These are phyloP conservation scores for Marronus borbonicus DNA, from an alignment of 2,888 invertebrate genomes.

Conservation along the genomic window DNA sequence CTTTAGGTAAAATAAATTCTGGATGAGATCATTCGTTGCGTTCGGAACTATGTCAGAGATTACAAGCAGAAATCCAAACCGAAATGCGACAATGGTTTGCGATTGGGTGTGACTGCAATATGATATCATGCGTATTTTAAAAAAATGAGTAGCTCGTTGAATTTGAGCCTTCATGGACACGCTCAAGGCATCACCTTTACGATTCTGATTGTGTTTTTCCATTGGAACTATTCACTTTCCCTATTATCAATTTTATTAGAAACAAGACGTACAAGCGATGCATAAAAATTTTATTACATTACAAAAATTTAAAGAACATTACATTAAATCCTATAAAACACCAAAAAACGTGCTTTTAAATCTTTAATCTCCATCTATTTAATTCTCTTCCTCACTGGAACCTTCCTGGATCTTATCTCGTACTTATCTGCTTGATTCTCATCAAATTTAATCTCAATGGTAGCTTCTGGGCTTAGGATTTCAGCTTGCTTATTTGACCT, in stretches of 20 bases:
- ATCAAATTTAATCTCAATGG: slow-evolving; percentile 38
- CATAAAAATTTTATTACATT: slow-evolving; percentile 30
- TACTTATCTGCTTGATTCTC: slow-evolving; percentile 30
- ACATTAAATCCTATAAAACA: slow-evolving; percentile 31
- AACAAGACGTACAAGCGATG: neutral
- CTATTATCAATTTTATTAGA: too few species aligned
- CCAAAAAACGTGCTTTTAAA: slow-evolving; percentile 6
- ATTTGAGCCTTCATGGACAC: neutral
- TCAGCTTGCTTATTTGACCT: slow-evolving; percentile 50
- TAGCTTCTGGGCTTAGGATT: slow-evolving; percentile 26
- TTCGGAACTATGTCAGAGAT: slow-evolving; percentile 3
- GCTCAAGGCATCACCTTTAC: neutral
- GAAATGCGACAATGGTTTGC: too few species aligned
- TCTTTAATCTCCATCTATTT: slow-evolving; percentile 23
- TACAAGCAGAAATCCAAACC: neutral
- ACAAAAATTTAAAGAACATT: slow-evolving; percentile 34
- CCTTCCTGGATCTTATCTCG: slow-evolving; percentile 42
- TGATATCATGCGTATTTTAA: too few species aligned
- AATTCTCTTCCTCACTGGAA: slow-evolving; percentile 35
- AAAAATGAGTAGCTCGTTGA: too few species aligned
- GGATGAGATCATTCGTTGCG: slow-evolving; percentile 18
- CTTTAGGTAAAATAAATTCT: slow-evolving; percentile 21
- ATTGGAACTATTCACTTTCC: too few species aligned
- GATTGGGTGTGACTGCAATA: too few species aligned
- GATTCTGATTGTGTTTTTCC: too few species aligned